Evolutionary conservation across 1,140 invertebrate species (phyloP).

Genomic region (Dinothrombium tinctorium): DNA sequence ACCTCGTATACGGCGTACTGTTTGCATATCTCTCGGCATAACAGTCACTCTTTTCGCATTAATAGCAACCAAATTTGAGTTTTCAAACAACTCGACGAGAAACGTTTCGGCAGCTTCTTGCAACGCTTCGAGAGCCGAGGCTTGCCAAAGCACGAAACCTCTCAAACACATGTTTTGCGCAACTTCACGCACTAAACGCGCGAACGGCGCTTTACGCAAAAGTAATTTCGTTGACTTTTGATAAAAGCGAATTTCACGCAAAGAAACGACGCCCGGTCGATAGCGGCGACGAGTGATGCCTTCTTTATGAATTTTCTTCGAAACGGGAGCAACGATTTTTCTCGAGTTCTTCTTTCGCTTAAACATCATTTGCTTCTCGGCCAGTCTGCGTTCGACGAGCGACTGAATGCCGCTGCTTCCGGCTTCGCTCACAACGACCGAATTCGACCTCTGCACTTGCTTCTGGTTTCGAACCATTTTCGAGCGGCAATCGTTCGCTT

Average conservation of each 20-base stretch:
- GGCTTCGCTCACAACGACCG: too few species aligned
- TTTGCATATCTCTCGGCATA: conserved; percentile 18
- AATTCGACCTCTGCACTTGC: too few species aligned
- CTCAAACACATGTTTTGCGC: neutral
- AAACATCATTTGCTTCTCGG: too few species aligned
- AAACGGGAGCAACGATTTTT: too few species aligned
- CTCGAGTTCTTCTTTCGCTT: too few species aligned
- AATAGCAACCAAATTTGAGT: conserved; percentile 20
- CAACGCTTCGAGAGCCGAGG: conserved; percentile 6
- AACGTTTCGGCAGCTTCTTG: conserved; percentile 20
- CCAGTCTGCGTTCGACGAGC: too few species aligned
- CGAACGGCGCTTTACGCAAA: conserved; percentile 17
- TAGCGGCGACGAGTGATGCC: too few species aligned
- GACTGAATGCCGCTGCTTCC: too few species aligned
- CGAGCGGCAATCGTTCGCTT: too few species aligned
- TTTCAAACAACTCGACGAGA: conserved; percentile 20
- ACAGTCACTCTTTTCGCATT: conserved; percentile 21
- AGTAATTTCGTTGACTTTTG: conserved; percentile 23
- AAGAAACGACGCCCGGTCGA: conserved; percentile 21
- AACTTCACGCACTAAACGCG: conserved; percentile 8
- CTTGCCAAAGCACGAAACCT: neutral
- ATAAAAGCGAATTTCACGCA: conserved; percentile 22
- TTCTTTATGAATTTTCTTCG: too few species aligned
- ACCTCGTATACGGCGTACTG: conserved; percentile 17
- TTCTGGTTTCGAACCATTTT: too few species aligned